Percentiles rank a stretch among this genome's conserved stretches.
Conservation (phyloP, 2,113 vertebrate genomes). For the Ictidomys tridecemlineatus region DNA sequence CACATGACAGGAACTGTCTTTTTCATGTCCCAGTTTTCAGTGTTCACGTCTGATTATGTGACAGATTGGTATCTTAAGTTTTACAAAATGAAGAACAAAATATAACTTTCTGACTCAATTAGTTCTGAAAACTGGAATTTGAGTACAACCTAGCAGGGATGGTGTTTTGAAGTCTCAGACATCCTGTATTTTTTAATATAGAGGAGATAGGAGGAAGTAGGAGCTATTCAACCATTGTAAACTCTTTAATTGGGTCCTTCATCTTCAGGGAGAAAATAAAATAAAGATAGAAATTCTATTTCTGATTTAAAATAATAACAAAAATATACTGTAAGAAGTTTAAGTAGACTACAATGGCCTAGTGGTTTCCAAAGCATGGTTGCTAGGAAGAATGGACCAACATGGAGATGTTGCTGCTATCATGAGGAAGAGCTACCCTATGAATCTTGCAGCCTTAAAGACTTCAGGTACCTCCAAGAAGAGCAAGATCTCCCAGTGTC, state of each 20-base stretch:
- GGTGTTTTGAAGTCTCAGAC: constrained; percentile 14
- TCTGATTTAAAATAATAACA: constrained; percentile 42
- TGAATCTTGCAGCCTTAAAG: background rate
- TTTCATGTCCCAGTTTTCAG: background rate
- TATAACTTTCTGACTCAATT: background rate
- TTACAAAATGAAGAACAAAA: constrained; percentile 65
- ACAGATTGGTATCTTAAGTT: constrained; percentile 44
- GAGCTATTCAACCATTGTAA: background rate
- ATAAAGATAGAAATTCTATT: background rate
- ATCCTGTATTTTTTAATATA: constrained; percentile 18
- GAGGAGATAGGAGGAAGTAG: background rate
- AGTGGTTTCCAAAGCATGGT: background rate
- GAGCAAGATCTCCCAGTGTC: background rate
- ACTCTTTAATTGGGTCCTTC: constrained; percentile 40
- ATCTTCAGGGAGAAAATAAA: background rate
- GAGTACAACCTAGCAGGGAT: background rate
- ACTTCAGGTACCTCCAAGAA: background rate
- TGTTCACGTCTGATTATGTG: constrained; percentile 51
- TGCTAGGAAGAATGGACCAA: background rate
- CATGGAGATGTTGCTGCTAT: background rate
- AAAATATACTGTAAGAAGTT: background rate
- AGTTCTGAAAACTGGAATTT: background rate
- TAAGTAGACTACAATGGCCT: background rate
- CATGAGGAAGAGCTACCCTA: background rate
- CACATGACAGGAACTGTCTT: constrained; percentile 51